A percentile compares a stretch with the other conserved stretches of the same genome.
phyloP scores from a whole-genome alignment of 2,113 vertebrate species.

The Sturnira hondurensis region DNA sequence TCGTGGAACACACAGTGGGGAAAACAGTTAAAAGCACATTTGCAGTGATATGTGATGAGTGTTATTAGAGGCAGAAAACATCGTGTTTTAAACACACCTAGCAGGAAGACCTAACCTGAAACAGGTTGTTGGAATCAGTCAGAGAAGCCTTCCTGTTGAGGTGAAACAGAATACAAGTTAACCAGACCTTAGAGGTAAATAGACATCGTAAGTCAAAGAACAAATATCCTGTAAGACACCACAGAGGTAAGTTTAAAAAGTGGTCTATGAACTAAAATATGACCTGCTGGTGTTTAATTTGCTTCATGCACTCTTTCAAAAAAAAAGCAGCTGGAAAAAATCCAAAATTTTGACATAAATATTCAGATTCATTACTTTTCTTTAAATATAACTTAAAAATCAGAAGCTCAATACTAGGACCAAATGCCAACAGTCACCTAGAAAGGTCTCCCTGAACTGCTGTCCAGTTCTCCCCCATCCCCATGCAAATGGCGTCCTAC shows the following conservation, averaged over 20 bases:
- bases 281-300: not conserved
- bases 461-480: not conserved
- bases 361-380: not conserved
- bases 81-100: not conserved
- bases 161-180: not conserved
- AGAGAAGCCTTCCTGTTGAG: not conserved
- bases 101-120: not conserved
- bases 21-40: not conserved
- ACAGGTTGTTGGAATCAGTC: not conserved
- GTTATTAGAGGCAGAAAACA: not conserved
- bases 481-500: rapidly evolving
- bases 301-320: not conserved
- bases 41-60: not conserved
- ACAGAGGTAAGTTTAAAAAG: not conserved
- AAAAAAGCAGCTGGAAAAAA: not conserved
- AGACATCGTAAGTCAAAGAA: not conserved
- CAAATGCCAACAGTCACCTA: not conserved
- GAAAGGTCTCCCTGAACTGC: not conserved
- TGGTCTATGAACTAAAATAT: not conserved
- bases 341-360: not conserved
- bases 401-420: not conserved
- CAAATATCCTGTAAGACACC: not conserved
- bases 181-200: not conserved
- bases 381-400: not conserved
- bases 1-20: not conserved